Evolutionary conservation across 2,797 vertebrate species (phyloP), one percentile per base, ranked within the genome.

Genomic region (Botia almorhae): DNA sequence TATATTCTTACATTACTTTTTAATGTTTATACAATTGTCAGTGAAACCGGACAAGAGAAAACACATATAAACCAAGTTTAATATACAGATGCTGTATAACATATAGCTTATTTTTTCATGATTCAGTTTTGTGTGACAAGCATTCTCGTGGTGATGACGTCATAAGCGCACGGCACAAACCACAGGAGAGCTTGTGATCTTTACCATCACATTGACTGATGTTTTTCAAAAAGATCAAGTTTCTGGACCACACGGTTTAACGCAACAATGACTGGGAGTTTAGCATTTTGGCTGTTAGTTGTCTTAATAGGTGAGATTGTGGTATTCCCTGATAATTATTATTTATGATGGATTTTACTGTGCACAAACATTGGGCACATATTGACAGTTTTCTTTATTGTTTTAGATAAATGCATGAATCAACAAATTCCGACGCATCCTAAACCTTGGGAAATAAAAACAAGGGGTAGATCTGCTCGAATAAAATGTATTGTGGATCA

Each of bases 231-330:
- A 33, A 14, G 0, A 29, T 63, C 26, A 63, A 33, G 26, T 16
- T 29, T 17, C 0, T 29, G 60, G 4, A 63, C 19, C 19, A 17
- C 60, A 17, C 0, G 6, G 58, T 61, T 33, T 63, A 29, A n/a
- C 17, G 3, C n/a, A 39, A 77, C 17, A 43, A 78, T 74, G 70
- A 21, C 46, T 12, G 11, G 0, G 7, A 2, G 46, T 46, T 55
- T n/a, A 13, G 6, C n/a, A 3, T 1, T 17, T n/a, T 79, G 55
- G 8, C 36, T 75, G 12, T 23, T 65, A 51, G 21, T 80, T 61
- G 36, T 56, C 12, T 69, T 76, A 16, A 16, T 83, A 2, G 82
- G 82, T 83, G 19, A 83, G 77, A 11, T 11, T 10, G 50, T 12
- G 33, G 4, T 33, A 33, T 33, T 33, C 33, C 33, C 33, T 51